Conservation (phyloP, 1,140 invertebrate species). For the Brachionus sp. region DNA sequence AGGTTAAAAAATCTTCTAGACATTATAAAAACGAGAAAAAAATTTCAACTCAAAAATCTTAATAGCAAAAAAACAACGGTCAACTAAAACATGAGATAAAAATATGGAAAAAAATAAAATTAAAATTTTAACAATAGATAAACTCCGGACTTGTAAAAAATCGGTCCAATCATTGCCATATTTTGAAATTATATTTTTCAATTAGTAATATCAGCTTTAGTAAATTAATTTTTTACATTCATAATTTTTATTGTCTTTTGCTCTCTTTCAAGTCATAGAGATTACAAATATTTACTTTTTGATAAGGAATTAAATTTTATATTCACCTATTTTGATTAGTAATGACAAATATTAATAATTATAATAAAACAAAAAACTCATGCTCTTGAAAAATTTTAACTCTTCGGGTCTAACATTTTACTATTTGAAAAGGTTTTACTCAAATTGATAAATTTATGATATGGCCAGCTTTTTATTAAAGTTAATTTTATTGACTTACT, state of each 20-base stretch:
- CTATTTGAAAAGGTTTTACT: neutral
- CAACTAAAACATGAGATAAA: neutral
- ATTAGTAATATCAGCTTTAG: neutral
- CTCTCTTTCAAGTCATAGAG: neutral
- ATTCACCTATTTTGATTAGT: slow-evolving; percentile 1
- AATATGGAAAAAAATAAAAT: neutral
- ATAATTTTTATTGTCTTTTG: slow-evolving; percentile 14
- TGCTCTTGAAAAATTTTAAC: neutral
- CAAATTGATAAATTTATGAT: slow-evolving; percentile 5
- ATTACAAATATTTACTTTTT: slow-evolving; percentile 40
- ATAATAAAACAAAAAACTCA: slow-evolving; percentile 28
- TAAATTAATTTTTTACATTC: neutral
- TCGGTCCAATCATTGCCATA: neutral
- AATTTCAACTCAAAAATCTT: neutral
- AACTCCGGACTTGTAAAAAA: neutral
- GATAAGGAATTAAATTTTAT: slow-evolving; percentile 38
- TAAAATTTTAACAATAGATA: neutral
- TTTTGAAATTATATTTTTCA: neutral
- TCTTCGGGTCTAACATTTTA: neutral
- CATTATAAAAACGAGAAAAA: neutral
- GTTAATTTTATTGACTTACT: neutral
- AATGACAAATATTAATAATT: slow-evolving; percentile 3
- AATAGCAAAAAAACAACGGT: neutral
- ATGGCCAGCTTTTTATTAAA: neutral
- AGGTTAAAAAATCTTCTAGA: neutral